A percentile compares a stretch with the other conserved stretches of the same genome.
phyloP scores from a whole-genome alignment of 1,140 invertebrate genomes.

The Aphaenogaster rudis region DNA sequence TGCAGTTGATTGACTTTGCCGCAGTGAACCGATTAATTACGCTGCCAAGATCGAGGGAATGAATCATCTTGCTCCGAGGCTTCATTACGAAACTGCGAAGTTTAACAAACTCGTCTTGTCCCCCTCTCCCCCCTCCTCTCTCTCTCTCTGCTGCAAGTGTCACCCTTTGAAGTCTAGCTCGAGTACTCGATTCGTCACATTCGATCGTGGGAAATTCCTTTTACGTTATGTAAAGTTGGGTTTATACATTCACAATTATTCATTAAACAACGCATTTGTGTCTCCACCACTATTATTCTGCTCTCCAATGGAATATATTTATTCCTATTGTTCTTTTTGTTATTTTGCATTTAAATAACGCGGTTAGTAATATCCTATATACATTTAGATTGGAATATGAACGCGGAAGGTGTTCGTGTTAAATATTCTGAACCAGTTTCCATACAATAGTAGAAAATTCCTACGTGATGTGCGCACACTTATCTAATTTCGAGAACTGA shows the following conservation, averaged over 20 bases:
- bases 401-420: neutral
- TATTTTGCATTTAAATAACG: neutral
- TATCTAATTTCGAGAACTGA: neutral
- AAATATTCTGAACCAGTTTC: slow-evolving; percentile 14
- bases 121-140: neutral
- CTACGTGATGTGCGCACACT: neutral
- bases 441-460: neutral
- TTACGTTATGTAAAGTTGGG: neutral
- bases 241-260: slow-evolving; percentile 1
- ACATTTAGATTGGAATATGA: neutral
- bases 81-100: slow-evolving; percentile 62
- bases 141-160: slow-evolving; percentile 2
- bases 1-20: slow-evolving; percentile 64
- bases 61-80: slow-evolving; percentile 61
- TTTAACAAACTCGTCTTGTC: slow-evolving; percentile 54
- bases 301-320: neutral
- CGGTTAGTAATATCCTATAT: neutral
- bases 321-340: slow-evolving; percentile 6
- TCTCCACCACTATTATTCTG: neutral
- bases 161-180: slow-evolving; percentile 29
- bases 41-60: slow-evolving; percentile 64
- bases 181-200: slow-evolving; percentile 33
- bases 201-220: slow-evolving; percentile 9
- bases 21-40: slow-evolving; percentile 65
- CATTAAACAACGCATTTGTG: neutral